Conservation (phyloP, 2,797 vertebrate species). For the Poliocrania exsul region DNA sequence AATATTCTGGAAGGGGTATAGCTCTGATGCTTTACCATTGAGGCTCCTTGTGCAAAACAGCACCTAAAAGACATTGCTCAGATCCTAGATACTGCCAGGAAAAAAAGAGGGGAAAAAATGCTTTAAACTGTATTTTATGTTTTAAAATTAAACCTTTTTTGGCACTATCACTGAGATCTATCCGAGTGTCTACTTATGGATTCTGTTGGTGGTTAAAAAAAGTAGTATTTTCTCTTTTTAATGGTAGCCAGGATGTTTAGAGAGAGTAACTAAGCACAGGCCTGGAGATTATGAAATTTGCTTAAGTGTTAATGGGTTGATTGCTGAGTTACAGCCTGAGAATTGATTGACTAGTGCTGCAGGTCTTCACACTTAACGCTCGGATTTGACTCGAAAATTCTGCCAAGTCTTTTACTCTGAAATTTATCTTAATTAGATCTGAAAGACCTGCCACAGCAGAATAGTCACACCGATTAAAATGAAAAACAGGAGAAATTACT, state of each 20-base stretch:
- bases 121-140: neutral
- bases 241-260: constrained; percentile 59
- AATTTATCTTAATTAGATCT: constrained; percentile 99
- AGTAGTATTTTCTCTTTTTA: constrained; percentile 16
- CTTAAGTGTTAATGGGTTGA: constrained; percentile 98
- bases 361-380: constrained; percentile 94
- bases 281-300: constrained; percentile 94
- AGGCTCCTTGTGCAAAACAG: constrained; percentile 21
- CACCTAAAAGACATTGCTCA: neutral
- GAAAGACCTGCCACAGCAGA: constrained; percentile 99
- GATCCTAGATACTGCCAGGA: neutral
- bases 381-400: constrained; percentile 92
- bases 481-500: constrained; percentile 99
- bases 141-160: neutral
- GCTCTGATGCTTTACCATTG: neutral
- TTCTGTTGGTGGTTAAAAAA: constrained; percentile 7
- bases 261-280: constrained; percentile 89
- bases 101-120: rapidly evolving
- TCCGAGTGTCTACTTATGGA: constrained; percentile 27
- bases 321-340: constrained; percentile 81
- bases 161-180: neutral
- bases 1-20: neutral
- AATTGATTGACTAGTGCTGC: constrained; percentile 97
- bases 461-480: constrained; percentile 99
- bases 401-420: constrained; percentile 98